These are phyloP conservation scores for Rhinoderma darwinii DNA, from an alignment of 2,113 vertebrate genomes.

Conservation along the genomic window DNA sequence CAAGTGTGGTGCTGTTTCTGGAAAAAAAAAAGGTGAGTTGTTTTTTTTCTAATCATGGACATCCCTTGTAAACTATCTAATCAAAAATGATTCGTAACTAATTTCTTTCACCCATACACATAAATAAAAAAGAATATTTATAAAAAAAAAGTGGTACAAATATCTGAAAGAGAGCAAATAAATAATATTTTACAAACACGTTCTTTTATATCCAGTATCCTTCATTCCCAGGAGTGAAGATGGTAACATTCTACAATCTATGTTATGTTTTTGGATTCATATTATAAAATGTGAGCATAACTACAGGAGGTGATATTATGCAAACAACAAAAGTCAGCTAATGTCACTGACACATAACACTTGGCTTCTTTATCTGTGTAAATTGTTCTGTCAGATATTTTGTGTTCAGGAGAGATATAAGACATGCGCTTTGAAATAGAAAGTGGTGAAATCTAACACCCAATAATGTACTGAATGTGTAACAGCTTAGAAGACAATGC, in stretches of 20 bases:
- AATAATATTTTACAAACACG: slow-evolving; percentile 36
- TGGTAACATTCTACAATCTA: not conserved
- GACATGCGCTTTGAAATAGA: not conserved
- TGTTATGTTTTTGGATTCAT: not conserved
- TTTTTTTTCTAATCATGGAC: not conserved
- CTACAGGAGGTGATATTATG: not conserved
- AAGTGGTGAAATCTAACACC: not conserved
- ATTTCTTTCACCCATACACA: not conserved
- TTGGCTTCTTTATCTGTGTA: not conserved
- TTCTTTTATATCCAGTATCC: not conserved
- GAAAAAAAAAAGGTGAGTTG: not conserved
- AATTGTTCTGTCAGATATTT: not conserved
- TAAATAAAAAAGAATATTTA: slow-evolving; percentile 40
- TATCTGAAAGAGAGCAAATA: slow-evolving; percentile 17
- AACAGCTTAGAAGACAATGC: not conserved
- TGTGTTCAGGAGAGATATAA: not conserved
- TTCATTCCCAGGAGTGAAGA: not conserved
- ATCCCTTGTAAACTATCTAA: not conserved
- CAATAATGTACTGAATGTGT: not conserved
- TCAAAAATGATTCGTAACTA: not conserved
- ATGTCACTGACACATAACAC: not conserved
- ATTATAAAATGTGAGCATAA: slow-evolving; percentile 1
- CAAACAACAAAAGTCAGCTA: not conserved
- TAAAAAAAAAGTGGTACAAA: slow-evolving; percentile 23
- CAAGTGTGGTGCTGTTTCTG: not conserved